A percentile compares a stretch with the other conserved stretches of the same genome.
Evolutionary conservation across 2,888 invertebrate genomes (phyloP).

Genomic region (Caenorhabditis virilis): DNA sequence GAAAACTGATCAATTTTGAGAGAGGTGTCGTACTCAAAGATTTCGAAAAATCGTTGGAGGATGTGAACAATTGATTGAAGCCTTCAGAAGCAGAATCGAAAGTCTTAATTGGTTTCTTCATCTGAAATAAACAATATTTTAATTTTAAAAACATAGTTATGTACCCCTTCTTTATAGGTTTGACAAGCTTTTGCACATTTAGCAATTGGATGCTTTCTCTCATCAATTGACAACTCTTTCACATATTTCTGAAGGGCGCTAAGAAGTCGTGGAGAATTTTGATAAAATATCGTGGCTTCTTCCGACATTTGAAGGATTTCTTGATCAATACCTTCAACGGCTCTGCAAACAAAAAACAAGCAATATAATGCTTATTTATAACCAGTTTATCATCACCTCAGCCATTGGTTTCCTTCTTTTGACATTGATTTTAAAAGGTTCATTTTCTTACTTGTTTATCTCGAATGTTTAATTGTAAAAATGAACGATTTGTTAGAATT

Average conservation of each 20-base stretch:
- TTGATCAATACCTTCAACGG: not conserved
- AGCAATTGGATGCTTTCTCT: conserved; percentile 1
- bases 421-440: not conserved
- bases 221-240: not conserved
- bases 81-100: not conserved
- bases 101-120: not conserved
- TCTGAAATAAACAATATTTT: not conserved
- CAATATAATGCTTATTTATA: not conserved
- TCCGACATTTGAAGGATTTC: not conserved
- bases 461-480: not conserved
- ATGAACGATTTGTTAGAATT: not conserved
- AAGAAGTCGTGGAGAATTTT: not conserved
- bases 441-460: not conserved
- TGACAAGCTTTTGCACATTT: not conserved
- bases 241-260: not conserved
- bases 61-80: not conserved
- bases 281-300: not conserved
- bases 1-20: not conserved
- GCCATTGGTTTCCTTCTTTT: conserved; percentile 1
- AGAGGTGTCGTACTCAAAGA: not conserved
- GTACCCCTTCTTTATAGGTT: not conserved
- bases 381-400: not conserved
- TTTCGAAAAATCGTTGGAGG: not conserved
- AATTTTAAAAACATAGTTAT: not conserved
- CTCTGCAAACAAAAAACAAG: not conserved